Percentiles rank a stretch among this genome's conserved stretches.
Evolutionary conservation across 2,113 vertebrate species (phyloP).

Genomic region (Rallus limicola): DNA sequence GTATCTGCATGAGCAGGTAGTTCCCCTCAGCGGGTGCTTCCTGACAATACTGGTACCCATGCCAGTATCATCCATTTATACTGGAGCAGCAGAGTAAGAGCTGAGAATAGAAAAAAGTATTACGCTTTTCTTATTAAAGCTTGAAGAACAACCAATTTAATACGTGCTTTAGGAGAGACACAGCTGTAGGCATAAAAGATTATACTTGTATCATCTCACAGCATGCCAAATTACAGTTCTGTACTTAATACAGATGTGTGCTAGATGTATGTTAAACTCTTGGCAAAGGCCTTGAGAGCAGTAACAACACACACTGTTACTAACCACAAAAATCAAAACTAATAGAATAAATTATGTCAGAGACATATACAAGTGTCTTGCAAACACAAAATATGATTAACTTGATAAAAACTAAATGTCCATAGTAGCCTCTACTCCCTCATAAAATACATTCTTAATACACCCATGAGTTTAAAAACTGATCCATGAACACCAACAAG

Average conservation of each 20-base stretch:
- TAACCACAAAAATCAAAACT: background rate
- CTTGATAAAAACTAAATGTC: background rate
- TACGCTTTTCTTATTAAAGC: background rate
- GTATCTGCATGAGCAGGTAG: background rate
- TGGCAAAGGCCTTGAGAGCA: background rate
- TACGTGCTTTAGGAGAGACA: background rate
- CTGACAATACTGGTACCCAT: background rate
- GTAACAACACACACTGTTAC: background rate
- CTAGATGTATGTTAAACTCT: background rate
- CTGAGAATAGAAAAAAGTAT: background rate
- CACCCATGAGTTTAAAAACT: background rate
- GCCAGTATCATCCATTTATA: background rate
- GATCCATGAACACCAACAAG: background rate
- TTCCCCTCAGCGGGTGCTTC: background rate
- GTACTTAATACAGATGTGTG: background rate
- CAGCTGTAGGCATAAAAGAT: background rate
- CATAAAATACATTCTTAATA: background rate
- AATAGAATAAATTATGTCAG: background rate
- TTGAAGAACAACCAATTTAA: background rate
- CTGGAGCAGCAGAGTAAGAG: background rate
- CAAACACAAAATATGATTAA: background rate
- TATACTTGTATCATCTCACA: background rate
- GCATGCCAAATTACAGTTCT: background rate
- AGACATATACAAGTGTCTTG: background rate
- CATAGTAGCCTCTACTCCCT: background rate